Base-by-base conservation (phyloP, 2,113 vertebrate species). In the Ammodytes marinus region DNA sequence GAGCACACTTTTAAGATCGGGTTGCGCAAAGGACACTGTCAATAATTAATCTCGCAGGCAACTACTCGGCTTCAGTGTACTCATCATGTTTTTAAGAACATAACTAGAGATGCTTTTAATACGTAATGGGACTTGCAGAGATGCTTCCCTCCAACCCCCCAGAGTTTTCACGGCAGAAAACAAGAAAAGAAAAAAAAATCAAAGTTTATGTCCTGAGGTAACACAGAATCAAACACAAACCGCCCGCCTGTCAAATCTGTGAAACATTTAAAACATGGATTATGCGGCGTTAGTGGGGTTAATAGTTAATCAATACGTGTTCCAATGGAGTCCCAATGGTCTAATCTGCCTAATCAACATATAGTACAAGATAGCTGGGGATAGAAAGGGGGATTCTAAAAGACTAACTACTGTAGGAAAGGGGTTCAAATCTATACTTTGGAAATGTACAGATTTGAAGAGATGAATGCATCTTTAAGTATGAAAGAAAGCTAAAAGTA, bases 301-400 rank as follows among this genome's bases (percentile, higher is more conserved):
- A 96, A 95, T 80, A 95, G 93, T 79, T 96, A 96, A 96, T 97
- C 96, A 96, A 97, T 97, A 96, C 92, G 84, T 68, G 90, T 86
- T 82, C 86, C 75, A 71, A 93, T 95, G 95, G 91, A 86, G 89
- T 92, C 91, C 92, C 87, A 90, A 89, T 92, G 89, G 91, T 93
- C 79, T 80, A 94, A 96, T 95, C 94, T 80, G 61, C 42, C 70
- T 79, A 74, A 88, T 88, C 55, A 27, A 60, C 59, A 75, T 57
- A 80, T 60, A 76, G 63, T 40, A 46, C 52, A 58, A 61, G 58
- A 69, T 40, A 63, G 42, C 0, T 65, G 42, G 57, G 47, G 49
- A 6, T 39, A 69, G 10, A 57, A 43, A 43, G 14, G 17, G 15
- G 57, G 43, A 58, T 58, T 58, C 52, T 4, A 76, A 55, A 27